Evolutionary conservation across 30 jellyfish, hydroid and myxozoan genomes (phyloP).

Genomic region (Chrysaora quinquecirrha): DNA sequence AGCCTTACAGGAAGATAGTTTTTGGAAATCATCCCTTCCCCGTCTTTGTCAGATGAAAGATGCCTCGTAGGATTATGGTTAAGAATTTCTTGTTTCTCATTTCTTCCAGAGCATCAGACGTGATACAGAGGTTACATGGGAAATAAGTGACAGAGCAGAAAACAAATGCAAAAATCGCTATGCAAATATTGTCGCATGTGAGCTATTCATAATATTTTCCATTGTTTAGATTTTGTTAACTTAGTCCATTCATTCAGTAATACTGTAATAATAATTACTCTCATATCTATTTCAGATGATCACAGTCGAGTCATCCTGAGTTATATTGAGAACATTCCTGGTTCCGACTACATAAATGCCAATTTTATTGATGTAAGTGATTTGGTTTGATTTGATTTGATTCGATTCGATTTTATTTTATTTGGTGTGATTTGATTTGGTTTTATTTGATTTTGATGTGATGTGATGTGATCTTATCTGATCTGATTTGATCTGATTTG

Average conservation of each 20-base stretch:
- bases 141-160: conserved; percentile 84
- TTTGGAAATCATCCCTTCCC: too few relatives aligned
- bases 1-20: too few relatives aligned
- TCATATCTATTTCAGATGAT: conserved; percentile 60
- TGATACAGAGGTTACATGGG: conserved; percentile 73
- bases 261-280: too few relatives aligned
- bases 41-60: too few relatives aligned
- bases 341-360: conserved; percentile 92
- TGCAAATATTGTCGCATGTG: conserved; percentile 91
- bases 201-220: conserved; percentile 21
- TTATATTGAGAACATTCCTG: conserved; percentile 84
- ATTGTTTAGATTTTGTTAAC: too few relatives aligned
- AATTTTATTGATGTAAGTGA: conserved; percentile 90
- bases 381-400: neutral
- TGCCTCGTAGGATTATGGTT: too few relatives aligned
- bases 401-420: neutral
- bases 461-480: too few relatives aligned
- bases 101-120: conserved; percentile 74
- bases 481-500: too few relatives aligned
- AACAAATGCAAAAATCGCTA: conserved; percentile 89
- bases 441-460: too few relatives aligned
- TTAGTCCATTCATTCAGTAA: too few relatives aligned
- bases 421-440: neutral
- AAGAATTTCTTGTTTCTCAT: too few relatives aligned
- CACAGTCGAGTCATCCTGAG: conserved; percentile 91